These are phyloP conservation scores for Daktulosphaira vitifoliae DNA, from an alignment of 1,140 invertebrate species.

Conservation along the genomic window DNA sequence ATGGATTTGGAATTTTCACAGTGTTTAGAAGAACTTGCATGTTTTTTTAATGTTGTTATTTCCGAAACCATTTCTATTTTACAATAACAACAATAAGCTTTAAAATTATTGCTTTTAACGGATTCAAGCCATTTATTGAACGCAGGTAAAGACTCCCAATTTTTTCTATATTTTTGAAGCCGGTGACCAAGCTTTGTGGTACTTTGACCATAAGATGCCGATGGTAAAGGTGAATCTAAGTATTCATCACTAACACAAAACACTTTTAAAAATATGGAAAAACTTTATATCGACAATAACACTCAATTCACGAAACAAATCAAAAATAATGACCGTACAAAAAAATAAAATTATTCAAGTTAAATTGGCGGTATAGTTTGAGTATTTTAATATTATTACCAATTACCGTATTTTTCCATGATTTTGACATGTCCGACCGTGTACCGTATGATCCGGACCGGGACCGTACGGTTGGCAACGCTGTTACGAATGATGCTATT, in stretches of 20 bases:
- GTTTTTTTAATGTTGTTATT: conserved; percentile 2
- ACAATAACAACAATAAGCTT: not conserved
- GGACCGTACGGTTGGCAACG: no score
- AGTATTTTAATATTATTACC: no score
- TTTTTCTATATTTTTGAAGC: not conserved
- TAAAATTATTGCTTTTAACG: not conserved
- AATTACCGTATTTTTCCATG: no score
- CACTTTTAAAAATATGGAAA: not conserved
- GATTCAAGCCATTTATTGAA: conserved; percentile 4
- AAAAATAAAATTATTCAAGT: no score
- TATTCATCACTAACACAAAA: not conserved
- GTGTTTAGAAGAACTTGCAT: not conserved
- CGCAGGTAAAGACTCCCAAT: not conserved
- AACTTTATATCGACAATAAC: no score
- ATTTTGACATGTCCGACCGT: no score
- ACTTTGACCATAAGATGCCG: not conserved
- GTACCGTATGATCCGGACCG: no score
- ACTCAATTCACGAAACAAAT: no score
- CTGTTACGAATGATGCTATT: no score
- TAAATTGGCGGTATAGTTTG: no score
- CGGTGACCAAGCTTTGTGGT: not conserved
- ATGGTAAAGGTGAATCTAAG: not conserved
- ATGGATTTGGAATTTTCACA: not conserved
- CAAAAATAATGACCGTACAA: no score
- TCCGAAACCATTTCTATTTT: not conserved